A percentile compares a stretch with the other conserved stretches of the same genome.
Evolutionary conservation across 1,140 invertebrate species (phyloP).

Genomic region (Bombus superbus): DNA sequence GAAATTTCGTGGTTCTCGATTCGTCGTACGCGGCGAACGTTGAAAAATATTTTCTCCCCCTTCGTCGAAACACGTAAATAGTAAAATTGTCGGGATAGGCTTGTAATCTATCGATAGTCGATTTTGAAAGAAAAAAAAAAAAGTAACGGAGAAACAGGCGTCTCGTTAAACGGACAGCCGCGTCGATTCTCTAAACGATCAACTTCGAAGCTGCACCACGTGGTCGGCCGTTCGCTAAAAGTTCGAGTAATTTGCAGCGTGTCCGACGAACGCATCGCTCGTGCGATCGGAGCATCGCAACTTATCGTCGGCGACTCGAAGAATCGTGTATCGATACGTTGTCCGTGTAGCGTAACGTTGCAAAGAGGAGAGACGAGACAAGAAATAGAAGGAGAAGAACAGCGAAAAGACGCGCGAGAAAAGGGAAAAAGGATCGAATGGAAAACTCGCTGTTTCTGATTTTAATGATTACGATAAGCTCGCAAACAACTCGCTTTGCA

Average conservation of each 20-base stretch:
- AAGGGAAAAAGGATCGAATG: background rate
- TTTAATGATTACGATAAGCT: background rate
- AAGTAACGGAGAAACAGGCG: background rate
- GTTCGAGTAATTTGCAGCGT: background rate
- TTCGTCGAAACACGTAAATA: background rate
- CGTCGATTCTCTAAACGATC: background rate
- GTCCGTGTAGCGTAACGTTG: no score
- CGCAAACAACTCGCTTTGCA: conserved; percentile 33
- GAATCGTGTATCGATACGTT: background rate
- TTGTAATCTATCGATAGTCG: background rate
- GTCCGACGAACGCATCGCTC: background rate
- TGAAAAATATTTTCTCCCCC: background rate
- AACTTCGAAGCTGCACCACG: background rate
- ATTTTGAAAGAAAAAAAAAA: background rate
- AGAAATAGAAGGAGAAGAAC: no score
- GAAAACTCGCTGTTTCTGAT: background rate
- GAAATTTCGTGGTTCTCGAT: background rate
- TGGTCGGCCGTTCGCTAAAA: background rate
- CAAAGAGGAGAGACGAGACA: no score
- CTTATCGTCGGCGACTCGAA: background rate
- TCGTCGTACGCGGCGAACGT: background rate
- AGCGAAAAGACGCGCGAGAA: background rate
- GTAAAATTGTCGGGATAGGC: background rate
- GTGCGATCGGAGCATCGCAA: background rate
- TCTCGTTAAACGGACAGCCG: background rate